phyloP scores from a whole-genome alignment of 2,113 vertebrate species.

The Anhinga anhinga region DNA sequence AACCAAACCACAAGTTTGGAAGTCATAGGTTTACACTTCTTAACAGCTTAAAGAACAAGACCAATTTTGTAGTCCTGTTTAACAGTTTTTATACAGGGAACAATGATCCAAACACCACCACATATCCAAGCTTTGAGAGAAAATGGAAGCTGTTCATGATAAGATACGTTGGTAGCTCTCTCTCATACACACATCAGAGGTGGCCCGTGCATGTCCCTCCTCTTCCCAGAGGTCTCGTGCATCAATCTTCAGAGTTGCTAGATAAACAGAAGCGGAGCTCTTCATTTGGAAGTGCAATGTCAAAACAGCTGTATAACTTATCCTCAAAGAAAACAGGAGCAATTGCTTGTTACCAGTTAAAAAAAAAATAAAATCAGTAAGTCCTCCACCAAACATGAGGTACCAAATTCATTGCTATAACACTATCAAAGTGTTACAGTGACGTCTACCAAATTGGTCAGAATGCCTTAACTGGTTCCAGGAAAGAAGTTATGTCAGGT shows the following conservation, averaged over 20 bases:
- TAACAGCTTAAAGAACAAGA: not conserved
- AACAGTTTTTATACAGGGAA: not conserved
- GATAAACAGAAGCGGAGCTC: not conserved
- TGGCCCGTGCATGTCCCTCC: not conserved
- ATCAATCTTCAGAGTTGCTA: not conserved
- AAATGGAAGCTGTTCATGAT: not conserved
- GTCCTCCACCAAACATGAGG: slow-evolving; percentile 25
- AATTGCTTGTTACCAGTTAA: not conserved
- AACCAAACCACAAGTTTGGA: not conserved
- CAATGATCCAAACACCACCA: not conserved
- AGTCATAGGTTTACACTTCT: not conserved
- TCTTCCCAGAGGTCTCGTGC: not conserved
- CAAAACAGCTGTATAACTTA: not conserved
- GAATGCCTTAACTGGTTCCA: not conserved
- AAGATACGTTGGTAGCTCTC: not conserved
- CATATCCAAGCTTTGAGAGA: not conserved
- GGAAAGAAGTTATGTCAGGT: not conserved
- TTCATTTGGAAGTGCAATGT: not conserved
- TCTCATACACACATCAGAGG: not conserved
- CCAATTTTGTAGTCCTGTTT: not conserved
- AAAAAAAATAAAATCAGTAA: not conserved
- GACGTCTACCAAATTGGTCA: not conserved
- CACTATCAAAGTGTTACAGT: not conserved
- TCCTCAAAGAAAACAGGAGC: not conserved
- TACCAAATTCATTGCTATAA: not conserved